Conservation (phyloP, 2,888 invertebrate genomes). For the Augochlorella aurata region DNA sequence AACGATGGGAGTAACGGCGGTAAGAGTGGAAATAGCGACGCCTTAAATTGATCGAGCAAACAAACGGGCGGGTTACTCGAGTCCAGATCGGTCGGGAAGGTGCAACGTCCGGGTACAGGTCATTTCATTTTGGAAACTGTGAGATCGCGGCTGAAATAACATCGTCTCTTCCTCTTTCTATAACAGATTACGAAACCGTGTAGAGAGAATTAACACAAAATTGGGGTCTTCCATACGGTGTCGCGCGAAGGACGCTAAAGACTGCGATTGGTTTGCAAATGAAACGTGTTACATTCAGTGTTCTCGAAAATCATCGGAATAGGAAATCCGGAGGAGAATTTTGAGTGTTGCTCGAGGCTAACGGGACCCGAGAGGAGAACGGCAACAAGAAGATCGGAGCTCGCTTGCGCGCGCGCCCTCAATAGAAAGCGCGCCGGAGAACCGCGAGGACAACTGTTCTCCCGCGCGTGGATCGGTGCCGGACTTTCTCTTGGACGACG, state of each 20-base stretch:
- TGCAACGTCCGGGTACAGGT: constrained; percentile 43
- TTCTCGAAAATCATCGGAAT: background rate
- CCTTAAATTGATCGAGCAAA: constrained; percentile 74
- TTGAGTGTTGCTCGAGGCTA: background rate
- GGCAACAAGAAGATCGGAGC: background rate
- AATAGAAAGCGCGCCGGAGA: constrained; percentile 43
- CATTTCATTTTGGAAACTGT: background rate
- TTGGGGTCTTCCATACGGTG: background rate
- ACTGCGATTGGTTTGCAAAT: background rate
- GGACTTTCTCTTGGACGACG: constrained; percentile 40
- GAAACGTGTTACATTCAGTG: background rate
- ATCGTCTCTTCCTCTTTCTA: background rate
- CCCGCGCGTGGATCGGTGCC: constrained; percentile 27
- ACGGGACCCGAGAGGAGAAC: background rate
- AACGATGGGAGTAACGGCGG: constrained; percentile 25
- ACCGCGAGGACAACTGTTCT: constrained; percentile 33
- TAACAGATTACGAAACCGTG: background rate
- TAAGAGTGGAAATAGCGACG: constrained; percentile 46
- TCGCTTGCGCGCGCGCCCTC: background rate
- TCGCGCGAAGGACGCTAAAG: background rate
- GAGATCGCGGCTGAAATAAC: background rate
- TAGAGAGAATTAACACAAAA: background rate
- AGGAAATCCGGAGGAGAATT: background rate
- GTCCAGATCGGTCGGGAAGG: constrained; percentile 66
- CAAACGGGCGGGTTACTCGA: constrained; percentile 72